Base-by-base conservation (phyloP, 2,797 vertebrate species). In the Choloepus didactylus region DNA sequence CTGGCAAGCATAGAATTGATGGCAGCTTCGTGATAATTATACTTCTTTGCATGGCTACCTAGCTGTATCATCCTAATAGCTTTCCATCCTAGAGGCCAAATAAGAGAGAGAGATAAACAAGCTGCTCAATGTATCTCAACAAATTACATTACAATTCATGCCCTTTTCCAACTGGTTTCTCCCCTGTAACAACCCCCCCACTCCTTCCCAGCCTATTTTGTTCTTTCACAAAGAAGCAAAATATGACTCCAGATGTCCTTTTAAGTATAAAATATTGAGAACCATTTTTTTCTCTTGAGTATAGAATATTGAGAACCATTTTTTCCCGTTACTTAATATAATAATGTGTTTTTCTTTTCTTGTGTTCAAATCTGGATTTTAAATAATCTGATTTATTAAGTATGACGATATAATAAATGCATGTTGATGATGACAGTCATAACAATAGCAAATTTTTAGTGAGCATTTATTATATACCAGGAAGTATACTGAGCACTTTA, bases 51-150 rank as follows among this genome's bases (percentile, higher is more conserved):
- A 76, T 95, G 89, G 56, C 44, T 85, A 49, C 62, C 54, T 69
- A 93, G 83, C 84, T 91, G 27, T 86, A 38, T 88, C 87, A 87
- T 77, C 35, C 49, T 96, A 85, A 94, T 91, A 92, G 44, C 76
- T 95, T 93, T 96, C 56, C 6, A 88, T 85, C 73, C 73, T 96
- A 89, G 73, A 96, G 87, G 83, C 92, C 49, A 95, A 88, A 88
- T 87, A 96, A 96, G 72, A 88, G 76, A 64, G 84, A 83, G 66
- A 9, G 59, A 79, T 93, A 77, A 38, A 85, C 75, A 93, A 92
- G 82, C 77, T 94, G 92, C 77, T 93, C 62, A 51, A 0, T 88
- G n/a, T 85, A 95, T 69, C 84, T 92, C 88, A 84, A 67, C 38
- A 93, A 73, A 95, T 95, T 60, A 56, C 16, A 2, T 94, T 79